These are phyloP conservation scores for Deroplatys truncata DNA, from an alignment of 2,888 invertebrate species.

Conservation along the genomic window DNA sequence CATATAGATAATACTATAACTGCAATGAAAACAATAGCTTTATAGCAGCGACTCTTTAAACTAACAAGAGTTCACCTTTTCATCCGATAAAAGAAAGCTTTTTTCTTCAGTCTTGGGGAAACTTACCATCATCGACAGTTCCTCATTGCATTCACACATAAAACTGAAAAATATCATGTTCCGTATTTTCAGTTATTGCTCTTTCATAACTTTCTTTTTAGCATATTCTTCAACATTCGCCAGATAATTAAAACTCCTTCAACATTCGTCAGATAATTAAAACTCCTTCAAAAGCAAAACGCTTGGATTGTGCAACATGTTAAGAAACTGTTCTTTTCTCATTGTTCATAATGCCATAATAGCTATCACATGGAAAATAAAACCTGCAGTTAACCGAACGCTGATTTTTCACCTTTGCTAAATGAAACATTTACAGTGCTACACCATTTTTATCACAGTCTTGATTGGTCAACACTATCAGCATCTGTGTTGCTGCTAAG, in stretches of 20 bases:
- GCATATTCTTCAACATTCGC: too few relatives aligned
- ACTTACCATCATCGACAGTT: not conserved
- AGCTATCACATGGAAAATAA: not conserved
- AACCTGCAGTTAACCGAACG: not conserved
- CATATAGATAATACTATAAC: not conserved
- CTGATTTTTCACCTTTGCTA: not conserved
- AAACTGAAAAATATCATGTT: too few relatives aligned
- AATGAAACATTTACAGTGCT: not conserved
- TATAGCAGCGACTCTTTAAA: not conserved
- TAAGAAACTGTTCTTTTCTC: not conserved
- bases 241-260: too few relatives aligned
- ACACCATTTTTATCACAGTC: not conserved
- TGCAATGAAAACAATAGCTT: not conserved
- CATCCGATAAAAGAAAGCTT: not conserved
- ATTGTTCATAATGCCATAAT: not conserved
- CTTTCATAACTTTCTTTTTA: too few relatives aligned
- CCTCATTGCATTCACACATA: not conserved
- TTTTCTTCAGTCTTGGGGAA: not conserved
- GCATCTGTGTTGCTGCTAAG: conserved; percentile 27
- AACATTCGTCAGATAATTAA: too few relatives aligned
- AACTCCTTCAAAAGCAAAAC: too few relatives aligned
- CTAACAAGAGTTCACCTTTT: not conserved
- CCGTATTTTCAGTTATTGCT: too few relatives aligned
- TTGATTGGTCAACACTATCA: conserved; percentile 7
- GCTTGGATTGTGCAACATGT: not conserved